Conservation (phyloP, 2,888 invertebrate species). For the Corythucha ciliata region DNA sequence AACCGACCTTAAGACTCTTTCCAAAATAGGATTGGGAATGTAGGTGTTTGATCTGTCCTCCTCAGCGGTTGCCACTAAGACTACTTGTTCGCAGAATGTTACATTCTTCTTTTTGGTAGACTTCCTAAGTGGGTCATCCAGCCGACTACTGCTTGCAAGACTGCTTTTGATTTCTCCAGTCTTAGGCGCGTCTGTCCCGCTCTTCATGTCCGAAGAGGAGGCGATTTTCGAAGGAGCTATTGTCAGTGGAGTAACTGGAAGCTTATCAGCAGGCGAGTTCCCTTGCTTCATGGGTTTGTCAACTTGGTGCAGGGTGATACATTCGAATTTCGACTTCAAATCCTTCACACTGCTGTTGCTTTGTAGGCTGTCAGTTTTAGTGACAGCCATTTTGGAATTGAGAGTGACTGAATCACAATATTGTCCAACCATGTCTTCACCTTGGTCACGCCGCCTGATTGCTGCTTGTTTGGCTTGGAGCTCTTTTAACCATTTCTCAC, state of each 20-base stretch:
- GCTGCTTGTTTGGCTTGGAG: constrained; percentile 69
- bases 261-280: constrained; percentile 12
- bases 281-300: constrained; percentile 22
- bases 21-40: constrained; percentile 82
- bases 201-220: not conserved
- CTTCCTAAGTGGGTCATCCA: constrained; percentile 41
- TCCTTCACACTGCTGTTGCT: constrained; percentile 55
- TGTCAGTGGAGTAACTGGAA: constrained; percentile 14
- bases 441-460: constrained; percentile 41
- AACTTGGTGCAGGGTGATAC: constrained; percentile 38
- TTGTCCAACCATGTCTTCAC: constrained; percentile 3
- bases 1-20: constrained; percentile 73
- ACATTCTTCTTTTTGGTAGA: constrained; percentile 84
- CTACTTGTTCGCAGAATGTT: constrained; percentile 90
- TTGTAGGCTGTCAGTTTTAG: not conserved
- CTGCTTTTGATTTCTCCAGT: constrained; percentile 28
- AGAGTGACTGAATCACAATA: no score
- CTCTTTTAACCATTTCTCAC: constrained; percentile 65
- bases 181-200: constrained; percentile 14
- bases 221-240: constrained; percentile 8
- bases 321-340: constrained; percentile 74
- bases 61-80: constrained; percentile 83
- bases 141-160: constrained; percentile 19
- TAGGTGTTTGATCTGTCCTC: constrained; percentile 85
- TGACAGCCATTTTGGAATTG: no score